These are phyloP conservation scores for Brassicogethes aeneus DNA, from an alignment of 2,888 invertebrate genomes.

Conservation along the genomic window DNA sequence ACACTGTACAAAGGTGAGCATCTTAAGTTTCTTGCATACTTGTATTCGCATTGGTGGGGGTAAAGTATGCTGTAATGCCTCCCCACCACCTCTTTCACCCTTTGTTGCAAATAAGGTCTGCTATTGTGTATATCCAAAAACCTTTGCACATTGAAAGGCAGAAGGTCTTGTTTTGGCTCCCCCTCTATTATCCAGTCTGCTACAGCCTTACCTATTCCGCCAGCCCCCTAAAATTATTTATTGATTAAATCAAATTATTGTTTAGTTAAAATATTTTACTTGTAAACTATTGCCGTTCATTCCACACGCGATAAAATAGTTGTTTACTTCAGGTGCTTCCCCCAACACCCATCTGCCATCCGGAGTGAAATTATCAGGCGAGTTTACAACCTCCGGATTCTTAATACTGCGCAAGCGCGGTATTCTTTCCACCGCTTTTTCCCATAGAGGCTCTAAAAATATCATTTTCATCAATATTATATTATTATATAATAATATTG, in stretches of 20 bases:
- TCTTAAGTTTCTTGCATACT: slow-evolving; percentile 50
- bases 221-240: slow-evolving; percentile 48
- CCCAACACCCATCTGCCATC: slow-evolving; percentile 63
- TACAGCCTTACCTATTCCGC: slow-evolving; percentile 58
- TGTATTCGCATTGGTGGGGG: slow-evolving; percentile 53
- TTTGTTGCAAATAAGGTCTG: slow-evolving; percentile 49
- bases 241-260: not conserved
- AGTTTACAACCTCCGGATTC: slow-evolving; percentile 49
- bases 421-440: slow-evolving; percentile 45
- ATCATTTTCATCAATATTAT: not conserved
- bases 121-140: slow-evolving; percentile 60
- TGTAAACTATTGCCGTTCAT: slow-evolving; percentile 62
- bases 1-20: slow-evolving; percentile 62
- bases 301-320: slow-evolving; percentile 65
- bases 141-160: slow-evolving; percentile 55
- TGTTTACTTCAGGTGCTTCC: slow-evolving; percentile 57
- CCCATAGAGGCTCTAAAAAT: slow-evolving; percentile 43
- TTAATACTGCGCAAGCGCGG: slow-evolving; percentile 46
- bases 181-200: slow-evolving; percentile 63
- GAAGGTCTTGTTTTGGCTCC: slow-evolving; percentile 50
- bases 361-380: slow-evolving; percentile 62
- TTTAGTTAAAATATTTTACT: slow-evolving; percentile 12
- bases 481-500: slow-evolving; percentile 15
- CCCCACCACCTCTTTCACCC: slow-evolving; percentile 58
- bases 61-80: slow-evolving; percentile 49